Evolutionary conservation across 2,113 vertebrate genomes (phyloP).

Genomic region (Sciurus niger): DNA sequence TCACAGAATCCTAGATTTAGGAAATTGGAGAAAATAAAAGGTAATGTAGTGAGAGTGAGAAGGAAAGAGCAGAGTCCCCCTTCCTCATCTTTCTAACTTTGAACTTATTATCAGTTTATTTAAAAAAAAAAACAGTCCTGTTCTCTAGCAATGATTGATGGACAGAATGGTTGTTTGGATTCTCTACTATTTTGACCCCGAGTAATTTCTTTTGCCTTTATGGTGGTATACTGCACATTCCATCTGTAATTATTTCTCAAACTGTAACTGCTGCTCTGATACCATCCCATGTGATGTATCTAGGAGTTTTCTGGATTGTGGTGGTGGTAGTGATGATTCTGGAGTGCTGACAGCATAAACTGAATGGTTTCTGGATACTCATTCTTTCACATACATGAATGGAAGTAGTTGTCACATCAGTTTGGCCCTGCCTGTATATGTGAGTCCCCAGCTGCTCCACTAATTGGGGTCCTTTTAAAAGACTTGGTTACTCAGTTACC

Average conservation of each 20-base stretch:
- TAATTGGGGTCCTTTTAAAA: constrained; percentile 34
- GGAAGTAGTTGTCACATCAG: background rate
- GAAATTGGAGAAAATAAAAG: constrained; percentile 43
- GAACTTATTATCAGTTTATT: constrained; percentile 16
- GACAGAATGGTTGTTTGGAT: constrained; percentile 15
- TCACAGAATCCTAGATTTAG: constrained; percentile 19
- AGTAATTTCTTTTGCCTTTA: background rate
- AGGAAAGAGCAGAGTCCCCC: background rate
- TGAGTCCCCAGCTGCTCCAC: background rate
- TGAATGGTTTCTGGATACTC: constrained; percentile 41
- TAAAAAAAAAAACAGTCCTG: background rate
- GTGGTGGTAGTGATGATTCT: background rate
- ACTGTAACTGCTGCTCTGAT: background rate
- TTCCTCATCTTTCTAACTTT: constrained; percentile 11
- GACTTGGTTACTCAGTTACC: background rate
- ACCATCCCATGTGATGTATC: background rate
- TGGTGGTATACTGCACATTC: background rate
- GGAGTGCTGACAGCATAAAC: background rate
- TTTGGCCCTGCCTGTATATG: background rate
- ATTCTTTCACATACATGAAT: constrained; percentile 40
- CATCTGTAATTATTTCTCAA: constrained; percentile 22
- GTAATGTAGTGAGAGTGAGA: constrained; percentile 14
- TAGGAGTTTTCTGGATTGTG: constrained; percentile 33
- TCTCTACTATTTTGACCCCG: constrained; percentile 32
- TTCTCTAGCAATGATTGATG: constrained; percentile 7